Evolutionary conservation across 2,113 vertebrate species (phyloP).

Genomic region (Cyanoliseus patagonus): DNA sequence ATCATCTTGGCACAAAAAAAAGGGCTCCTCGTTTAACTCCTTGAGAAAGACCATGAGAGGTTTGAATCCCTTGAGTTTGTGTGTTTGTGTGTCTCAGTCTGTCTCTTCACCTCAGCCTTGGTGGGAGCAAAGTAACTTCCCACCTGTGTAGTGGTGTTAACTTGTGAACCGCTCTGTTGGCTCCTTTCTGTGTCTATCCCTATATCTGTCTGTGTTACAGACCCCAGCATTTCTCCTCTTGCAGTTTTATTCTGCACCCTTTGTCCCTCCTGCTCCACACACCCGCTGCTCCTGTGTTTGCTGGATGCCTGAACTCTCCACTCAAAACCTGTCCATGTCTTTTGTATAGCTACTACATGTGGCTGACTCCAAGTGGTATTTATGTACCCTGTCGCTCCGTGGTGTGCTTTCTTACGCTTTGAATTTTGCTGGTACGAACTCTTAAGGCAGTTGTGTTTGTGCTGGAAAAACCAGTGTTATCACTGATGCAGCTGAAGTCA

Average conservation of each 20-base stretch:
- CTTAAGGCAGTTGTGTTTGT: accelerated
- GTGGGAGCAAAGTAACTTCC: background rate
- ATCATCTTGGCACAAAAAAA: background rate
- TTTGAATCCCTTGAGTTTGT: background rate
- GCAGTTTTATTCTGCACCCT: background rate
- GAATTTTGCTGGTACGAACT: background rate
- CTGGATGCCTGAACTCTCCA: background rate
- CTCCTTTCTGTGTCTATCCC: background rate
- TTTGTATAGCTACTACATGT: background rate
- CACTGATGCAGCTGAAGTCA: background rate
- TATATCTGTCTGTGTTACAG: background rate
- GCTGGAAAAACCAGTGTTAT: background rate
- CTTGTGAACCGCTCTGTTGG: background rate
- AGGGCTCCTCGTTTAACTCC: background rate
- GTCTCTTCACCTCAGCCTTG: background rate
- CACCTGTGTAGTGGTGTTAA: background rate
- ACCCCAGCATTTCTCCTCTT: background rate
- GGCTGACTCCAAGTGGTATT: background rate
- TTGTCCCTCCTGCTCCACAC: background rate
- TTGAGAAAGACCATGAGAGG: background rate
- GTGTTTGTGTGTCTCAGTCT: background rate
- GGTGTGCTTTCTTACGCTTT: background rate
- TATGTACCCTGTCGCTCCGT: accelerated
- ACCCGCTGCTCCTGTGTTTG: background rate
- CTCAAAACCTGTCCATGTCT: background rate